phyloP scores from a whole-genome alignment of 2,797 vertebrate species.

The Hypotaenidia okinawae region DNA sequence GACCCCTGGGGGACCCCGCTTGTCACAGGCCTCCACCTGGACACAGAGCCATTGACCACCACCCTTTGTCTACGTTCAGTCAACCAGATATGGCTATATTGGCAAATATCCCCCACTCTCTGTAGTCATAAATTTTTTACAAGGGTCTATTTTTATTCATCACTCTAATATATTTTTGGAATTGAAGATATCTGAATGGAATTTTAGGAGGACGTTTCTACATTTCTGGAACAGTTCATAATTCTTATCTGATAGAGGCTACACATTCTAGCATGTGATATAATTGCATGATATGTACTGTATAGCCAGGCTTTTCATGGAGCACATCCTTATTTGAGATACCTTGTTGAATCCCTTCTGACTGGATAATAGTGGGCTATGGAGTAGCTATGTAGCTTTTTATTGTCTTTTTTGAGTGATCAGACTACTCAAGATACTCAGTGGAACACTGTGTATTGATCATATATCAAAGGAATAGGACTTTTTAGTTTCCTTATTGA shows the following conservation, averaged over 20 bases:
- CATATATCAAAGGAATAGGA: background rate
- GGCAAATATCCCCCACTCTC: background rate
- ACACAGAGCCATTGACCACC: no score
- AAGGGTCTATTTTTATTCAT: background rate
- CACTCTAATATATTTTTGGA: background rate
- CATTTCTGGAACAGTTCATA: background rate
- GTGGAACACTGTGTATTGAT: background rate
- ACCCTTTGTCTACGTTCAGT: no score
- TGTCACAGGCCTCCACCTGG: no score
- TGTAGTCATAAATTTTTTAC: background rate
- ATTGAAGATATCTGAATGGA: background rate
- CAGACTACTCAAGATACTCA: background rate
- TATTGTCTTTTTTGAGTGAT: background rate
- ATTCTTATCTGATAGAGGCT: background rate
- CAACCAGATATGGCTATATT: background rate
- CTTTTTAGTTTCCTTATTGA: background rate
- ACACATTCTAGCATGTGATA: fast-evolving
- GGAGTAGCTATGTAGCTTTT: background rate
- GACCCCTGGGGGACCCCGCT: no score
- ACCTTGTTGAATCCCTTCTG: background rate
- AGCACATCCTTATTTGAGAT: background rate
- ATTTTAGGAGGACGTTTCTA: background rate
- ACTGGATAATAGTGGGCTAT: background rate
- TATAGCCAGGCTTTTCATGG: background rate
- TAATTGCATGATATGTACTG: background rate